Evolutionary conservation across 53 echinoderm and acorn worm species (phyloP).

Genomic region (Crossaster papposus): DNA sequence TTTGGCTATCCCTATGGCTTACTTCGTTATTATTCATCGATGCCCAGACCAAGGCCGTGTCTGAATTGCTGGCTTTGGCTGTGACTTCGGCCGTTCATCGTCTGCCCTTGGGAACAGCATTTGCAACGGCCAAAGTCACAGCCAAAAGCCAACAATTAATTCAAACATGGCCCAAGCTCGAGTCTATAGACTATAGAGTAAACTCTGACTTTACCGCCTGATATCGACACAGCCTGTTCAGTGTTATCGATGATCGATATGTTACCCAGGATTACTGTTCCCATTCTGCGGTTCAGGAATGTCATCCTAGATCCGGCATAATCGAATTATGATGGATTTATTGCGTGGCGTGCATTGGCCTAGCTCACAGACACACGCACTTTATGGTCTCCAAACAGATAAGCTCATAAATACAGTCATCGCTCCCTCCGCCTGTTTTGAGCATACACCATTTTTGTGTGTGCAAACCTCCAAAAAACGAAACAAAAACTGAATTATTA

Average conservation of each 20-base stretch:
- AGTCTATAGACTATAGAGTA: no score
- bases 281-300: neutral
- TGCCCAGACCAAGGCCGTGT: no score
- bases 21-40: no score
- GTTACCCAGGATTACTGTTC: neutral
- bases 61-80: no score
- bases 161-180: no score
- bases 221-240: neutral
- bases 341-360: neutral
- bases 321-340: conserved; percentile 46
- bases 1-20: no score
- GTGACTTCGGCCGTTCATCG: no score
- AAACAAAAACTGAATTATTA: no score
- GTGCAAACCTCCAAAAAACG: neutral
- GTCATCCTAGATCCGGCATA: neutral
- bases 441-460: neutral
- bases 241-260: neutral
- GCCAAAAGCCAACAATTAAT: no score
- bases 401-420: neutral
- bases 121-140: no score
- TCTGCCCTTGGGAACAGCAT: no score
- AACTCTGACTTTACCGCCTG: neutral
- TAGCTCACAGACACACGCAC: neutral
- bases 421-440: neutral
- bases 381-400: neutral